These are phyloP conservation scores for Stegana nigrithorax DNA, from an alignment of 2,888 invertebrate species.

Conservation along the genomic window DNA sequence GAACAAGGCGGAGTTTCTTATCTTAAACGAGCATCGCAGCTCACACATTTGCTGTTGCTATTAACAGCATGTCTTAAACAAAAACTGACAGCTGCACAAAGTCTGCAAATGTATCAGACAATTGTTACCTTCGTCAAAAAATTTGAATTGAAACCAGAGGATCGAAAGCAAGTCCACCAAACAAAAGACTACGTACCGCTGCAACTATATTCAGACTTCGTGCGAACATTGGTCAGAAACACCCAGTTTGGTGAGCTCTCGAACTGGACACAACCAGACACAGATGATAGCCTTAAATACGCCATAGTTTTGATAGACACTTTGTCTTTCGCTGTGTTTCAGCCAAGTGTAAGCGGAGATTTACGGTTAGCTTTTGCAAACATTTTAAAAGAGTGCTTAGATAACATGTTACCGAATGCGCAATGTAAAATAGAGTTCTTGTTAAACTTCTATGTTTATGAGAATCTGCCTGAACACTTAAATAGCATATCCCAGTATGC, in stretches of 20 bases:
- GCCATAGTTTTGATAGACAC: no score
- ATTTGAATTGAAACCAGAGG: constrained; percentile 40
- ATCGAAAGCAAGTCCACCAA: constrained; percentile 52
- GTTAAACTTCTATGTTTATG: constrained; percentile 71
- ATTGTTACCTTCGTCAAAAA: constrained; percentile 36
- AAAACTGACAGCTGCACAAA: constrained; percentile 34
- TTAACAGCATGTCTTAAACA: constrained; percentile 53
- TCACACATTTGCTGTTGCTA: constrained; percentile 53
- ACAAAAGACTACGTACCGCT: constrained; percentile 70
- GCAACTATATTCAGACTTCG: constrained; percentile 72
- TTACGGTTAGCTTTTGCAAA: constrained; percentile 50
- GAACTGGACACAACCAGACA: constrained; percentile 48
- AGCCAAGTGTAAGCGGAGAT: constrained; percentile 26
- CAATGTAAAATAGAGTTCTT: constrained; percentile 72
- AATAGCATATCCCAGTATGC: constrained; percentile 63
- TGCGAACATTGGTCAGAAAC: constrained; percentile 70
- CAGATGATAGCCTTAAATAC: no score
- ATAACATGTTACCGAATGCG: constrained; percentile 68
- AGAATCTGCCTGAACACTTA: constrained; percentile 32
- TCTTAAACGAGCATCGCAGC: constrained; percentile 44
- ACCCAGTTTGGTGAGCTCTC: constrained; percentile 64
- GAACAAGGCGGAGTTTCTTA: constrained; percentile 39
- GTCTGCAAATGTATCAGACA: constrained; percentile 45
- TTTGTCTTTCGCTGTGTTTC: constrained; percentile 33
- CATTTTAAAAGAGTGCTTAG: constrained; percentile 68